Base-by-base conservation (phyloP, 2,888 invertebrate genomes). In the Noctua janthina region DNA sequence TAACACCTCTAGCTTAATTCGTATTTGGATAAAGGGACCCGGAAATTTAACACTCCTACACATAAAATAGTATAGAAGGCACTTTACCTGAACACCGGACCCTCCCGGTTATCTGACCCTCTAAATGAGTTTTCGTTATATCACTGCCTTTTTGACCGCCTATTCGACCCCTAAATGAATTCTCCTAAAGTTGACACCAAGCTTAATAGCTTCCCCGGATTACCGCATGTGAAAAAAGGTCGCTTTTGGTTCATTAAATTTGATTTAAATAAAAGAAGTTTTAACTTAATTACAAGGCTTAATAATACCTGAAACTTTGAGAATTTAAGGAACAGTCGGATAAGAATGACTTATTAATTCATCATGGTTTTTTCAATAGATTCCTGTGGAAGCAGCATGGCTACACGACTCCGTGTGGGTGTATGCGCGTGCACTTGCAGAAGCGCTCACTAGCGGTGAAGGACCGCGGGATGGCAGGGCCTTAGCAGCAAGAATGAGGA, bases 351-450 rank as follows among this genome's bases (percentile, higher is more conserved):
- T 17, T 64, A 29, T 15, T 15, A 62, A 17, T 0, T 17, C 13
- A 17, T 29, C 1, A 0, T 56, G 23, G 3, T 62, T 49, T n/a
- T 46, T 46, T 15, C 15, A 62, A 39, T 79, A 99, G 98, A 98
- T 99, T 92, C 98, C 98, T 84, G 98, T 98, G 77, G 98, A 98
- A 94, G 99, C 99, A 29, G 99, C 99, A 59, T 99, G 99, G 97
- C 97, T 99, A 46, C 99, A 99, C 94, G 99, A 99, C 94, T 99
- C 99, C 0, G 99, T 99, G 72, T 98, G 98, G 97, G 97, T 99
- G 86, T 99, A 99, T 95, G 98, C 99, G 20, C 97, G 97, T 81
- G 99, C 99, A 4, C 96, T 99, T 87, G 97, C 98, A 54, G 97
- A 98, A 84, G 98, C 98, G 1, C 95, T 99, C 79, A 96, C 97